Evolutionary conservation across 1,140 invertebrate species (phyloP), one percentile per base, ranked within the genome.

Genomic region (Pogonomyrmex californicus): DNA sequence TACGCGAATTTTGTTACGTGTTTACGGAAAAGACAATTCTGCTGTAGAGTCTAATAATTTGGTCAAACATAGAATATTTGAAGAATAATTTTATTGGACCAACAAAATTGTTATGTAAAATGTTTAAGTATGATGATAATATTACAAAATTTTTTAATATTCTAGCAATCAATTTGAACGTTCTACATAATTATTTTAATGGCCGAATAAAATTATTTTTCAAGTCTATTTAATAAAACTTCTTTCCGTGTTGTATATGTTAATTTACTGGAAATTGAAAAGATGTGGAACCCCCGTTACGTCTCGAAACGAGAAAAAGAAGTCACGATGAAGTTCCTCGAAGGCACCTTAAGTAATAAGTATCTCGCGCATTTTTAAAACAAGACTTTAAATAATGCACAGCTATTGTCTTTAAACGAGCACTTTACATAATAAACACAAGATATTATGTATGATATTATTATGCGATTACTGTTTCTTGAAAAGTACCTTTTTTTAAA

Each of bases 311-410:
- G 68, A 73, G 41, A 75, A 30, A 71, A 44, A 56, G 4, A 49
- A 49, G 30, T 36, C 51, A 36, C 63, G 54, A 49, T 30, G 44
- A 73, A 83, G 54, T 83, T 83, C 12, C 54, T 75, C 68, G 68
- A 60, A 82, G 41, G 54, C 30, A 66, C 17, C 63, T 66, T 79
- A 73, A 73, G 79, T 82, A 82, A 73, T 82, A 82, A 83, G 68
- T 73, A 75, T 73, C 68, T 75, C 30, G 30, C 62, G 33, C 62
- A 83, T 38, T 83, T 81, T 83, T 81, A 73, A 47, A 75, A 73
- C 41, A 62, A 60, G 68, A 83, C 54, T 49, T 82, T 73, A 83
- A 83, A 54, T 75, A 75, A 83, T 62, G 68, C 30, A 23, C 54
- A 82, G 38, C 41, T n/a, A 58, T 73, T 54, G 33, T 73, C 30